Base-by-base conservation (phyloP, 2,113 vertebrate genomes). In the Castor canadensis region DNA sequence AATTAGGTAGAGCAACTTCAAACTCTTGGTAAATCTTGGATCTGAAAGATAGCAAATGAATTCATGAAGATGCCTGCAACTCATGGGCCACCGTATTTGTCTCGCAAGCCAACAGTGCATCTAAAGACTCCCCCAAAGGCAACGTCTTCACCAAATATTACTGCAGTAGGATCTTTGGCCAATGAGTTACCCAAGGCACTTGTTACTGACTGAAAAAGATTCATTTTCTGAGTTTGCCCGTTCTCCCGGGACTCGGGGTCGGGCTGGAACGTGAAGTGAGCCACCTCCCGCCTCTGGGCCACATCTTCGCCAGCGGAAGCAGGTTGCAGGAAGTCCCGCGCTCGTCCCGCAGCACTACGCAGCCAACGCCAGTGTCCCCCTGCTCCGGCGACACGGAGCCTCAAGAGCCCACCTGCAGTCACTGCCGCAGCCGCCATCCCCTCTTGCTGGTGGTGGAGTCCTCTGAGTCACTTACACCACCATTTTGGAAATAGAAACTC, bases 81-180 rank as follows among this genome's bases (percentile, higher is more conserved):
- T n/a, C n/a, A n/a, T n/a, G n/a, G n/a, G n/a, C n/a, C n/a, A 99
- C 99, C 99, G 72, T 99, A 99, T 98, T 99, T 99, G 98, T 99
- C 99, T 98, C 99, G 92, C 66, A 99, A 99, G 28, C 99, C 99
- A 97, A 99, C 99, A 6, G 99, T 99, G 97, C 99, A 99, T 96
- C 99, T 98, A 97, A 99, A 99, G n/a, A 99, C 99, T 95, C 99
- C 99, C 79, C 99, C 99, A 93, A 99, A 99, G 81, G 99, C 99
- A 86, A 99, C 99, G 75, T 99, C 99, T 98, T 99, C 99, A 80
- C 99, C 99, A 98, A 99, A 99, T 97, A 99, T 98, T 40, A 99
- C 99, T 99, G 99, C 99, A 91, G 99, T 99, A 1, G 99, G 99
- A 95, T 99, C 99, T 98, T 93, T 99, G 83, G 99, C 98, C 89